These are phyloP conservation scores for Variabilichromis moorii DNA, from an alignment of 2,113 vertebrate species.

Conservation along the genomic window DNA sequence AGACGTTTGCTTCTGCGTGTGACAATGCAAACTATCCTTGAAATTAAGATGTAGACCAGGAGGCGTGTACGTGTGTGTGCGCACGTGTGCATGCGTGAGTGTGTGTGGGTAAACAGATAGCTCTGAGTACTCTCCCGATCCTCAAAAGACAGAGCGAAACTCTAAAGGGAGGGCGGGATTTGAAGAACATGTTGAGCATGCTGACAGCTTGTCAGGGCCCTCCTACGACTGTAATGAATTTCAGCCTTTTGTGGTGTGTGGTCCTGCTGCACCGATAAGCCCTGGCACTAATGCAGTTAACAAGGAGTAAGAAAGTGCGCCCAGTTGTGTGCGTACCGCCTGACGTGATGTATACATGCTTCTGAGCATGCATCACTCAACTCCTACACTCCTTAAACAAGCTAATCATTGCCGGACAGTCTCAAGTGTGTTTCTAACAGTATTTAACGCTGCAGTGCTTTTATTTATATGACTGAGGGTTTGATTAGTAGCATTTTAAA, in stretches of 20 bases:
- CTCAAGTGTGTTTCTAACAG: not conserved
- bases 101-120: not conserved
- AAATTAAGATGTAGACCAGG: slow-evolving; percentile 9
- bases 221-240: slow-evolving; percentile 49
- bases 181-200: slow-evolving; percentile 7
- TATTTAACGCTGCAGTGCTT: not conserved
- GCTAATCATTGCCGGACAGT: not conserved
- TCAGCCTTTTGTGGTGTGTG: slow-evolving; percentile 47
- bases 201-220: slow-evolving; percentile 48
- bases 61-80: not conserved
- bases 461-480: not conserved
- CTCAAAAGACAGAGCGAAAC: not conserved
- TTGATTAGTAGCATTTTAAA: not conserved
- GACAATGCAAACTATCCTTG: slow-evolving; percentile 22
- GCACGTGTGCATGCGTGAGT: not conserved
- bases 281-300: slow-evolving; percentile 24
- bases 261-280: slow-evolving; percentile 34
- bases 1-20: not conserved
- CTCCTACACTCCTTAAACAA: not conserved
- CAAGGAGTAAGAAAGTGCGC: not conserved
- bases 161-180: not conserved
- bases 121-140: not conserved
- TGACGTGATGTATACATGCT: not conserved
- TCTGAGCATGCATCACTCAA: not conserved
- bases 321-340: not conserved